Percentiles rank a stretch among this genome's conserved stretches.
These are phyloP conservation scores for Pristionchus exspectatus DNA, from an alignment of 2,888 invertebrate genomes.

Conservation along the genomic window DNA sequence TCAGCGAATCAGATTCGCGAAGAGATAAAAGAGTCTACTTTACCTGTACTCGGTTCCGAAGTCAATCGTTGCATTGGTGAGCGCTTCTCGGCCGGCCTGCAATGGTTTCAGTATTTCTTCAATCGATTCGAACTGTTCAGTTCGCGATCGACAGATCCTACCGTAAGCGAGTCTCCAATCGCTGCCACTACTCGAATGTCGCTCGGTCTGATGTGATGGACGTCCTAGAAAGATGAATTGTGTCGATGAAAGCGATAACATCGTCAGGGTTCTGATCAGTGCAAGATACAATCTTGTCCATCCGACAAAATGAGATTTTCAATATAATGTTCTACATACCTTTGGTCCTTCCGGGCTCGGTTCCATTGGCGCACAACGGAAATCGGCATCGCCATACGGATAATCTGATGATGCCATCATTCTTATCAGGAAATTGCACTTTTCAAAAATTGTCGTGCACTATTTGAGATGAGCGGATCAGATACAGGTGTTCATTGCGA, in stretches of 20 bases:
- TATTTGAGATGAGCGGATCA: not conserved
- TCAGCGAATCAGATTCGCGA: not conserved
- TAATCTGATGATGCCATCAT: not conserved
- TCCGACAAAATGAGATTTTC: no score
- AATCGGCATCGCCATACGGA: conserved; percentile 41
- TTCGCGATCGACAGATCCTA: not conserved
- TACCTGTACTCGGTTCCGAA: conserved; percentile 41
- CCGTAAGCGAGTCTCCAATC: conserved; percentile 53
- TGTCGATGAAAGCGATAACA: not conserved
- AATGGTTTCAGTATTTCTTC: not conserved
- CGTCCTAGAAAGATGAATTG: not conserved
- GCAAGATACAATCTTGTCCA: no score
- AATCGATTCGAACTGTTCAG: not conserved
- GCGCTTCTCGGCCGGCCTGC: conserved; percentile 48
- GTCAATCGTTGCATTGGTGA: not conserved
- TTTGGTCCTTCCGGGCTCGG: not conserved
- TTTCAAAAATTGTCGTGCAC: not conserved
- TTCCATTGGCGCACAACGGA: not conserved
- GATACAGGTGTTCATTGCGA: not conserved
- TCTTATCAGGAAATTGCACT: not conserved
- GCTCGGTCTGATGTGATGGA: conserved; percentile 16
- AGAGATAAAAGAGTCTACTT: not conserved
- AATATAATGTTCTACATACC: not conserved
- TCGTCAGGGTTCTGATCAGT: no score
- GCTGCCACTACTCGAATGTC: conserved; percentile 49